phyloP scores from a whole-genome alignment of 2,113 vertebrate genomes.

The Atlantisia rogersi region DNA sequence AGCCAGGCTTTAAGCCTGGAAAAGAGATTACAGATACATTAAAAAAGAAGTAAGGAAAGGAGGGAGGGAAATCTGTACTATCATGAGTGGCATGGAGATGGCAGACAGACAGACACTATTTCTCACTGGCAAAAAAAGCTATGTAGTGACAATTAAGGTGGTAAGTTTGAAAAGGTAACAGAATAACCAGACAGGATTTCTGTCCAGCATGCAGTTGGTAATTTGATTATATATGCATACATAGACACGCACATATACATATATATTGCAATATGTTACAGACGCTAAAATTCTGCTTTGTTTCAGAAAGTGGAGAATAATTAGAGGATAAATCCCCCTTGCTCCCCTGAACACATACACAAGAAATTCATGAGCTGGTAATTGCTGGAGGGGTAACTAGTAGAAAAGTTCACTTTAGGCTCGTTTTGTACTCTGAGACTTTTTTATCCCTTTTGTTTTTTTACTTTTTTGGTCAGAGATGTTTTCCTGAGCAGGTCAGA shows the following conservation, averaged over 20 bases:
- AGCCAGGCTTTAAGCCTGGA: neutral
- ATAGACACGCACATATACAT: too few species aligned
- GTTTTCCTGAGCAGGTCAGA: neutral
- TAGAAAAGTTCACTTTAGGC: neutral
- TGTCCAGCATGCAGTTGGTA: too few species aligned
- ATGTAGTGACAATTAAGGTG: neutral
- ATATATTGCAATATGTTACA: neutral
- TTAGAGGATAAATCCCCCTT: neutral
- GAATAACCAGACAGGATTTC: neutral
- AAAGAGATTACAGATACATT: accelerated
- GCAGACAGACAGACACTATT: neutral
- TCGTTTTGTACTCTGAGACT: neutral
- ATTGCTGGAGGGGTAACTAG: neutral
- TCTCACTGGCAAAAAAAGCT: neutral
- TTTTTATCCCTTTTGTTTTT: neutral
- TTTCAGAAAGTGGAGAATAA: neutral
- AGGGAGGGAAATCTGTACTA: neutral
- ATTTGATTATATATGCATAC: neutral
- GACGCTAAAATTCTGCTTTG: neutral
- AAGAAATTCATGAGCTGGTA: neutral
- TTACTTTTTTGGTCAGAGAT: too few species aligned
- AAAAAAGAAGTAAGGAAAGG: too few species aligned
- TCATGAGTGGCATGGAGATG: accelerated
- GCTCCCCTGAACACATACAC: neutral
- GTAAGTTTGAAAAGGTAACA: neutral